Evolutionary conservation across 2,888 invertebrate species (phyloP).

Genomic region (Chirona hameri): DNA sequence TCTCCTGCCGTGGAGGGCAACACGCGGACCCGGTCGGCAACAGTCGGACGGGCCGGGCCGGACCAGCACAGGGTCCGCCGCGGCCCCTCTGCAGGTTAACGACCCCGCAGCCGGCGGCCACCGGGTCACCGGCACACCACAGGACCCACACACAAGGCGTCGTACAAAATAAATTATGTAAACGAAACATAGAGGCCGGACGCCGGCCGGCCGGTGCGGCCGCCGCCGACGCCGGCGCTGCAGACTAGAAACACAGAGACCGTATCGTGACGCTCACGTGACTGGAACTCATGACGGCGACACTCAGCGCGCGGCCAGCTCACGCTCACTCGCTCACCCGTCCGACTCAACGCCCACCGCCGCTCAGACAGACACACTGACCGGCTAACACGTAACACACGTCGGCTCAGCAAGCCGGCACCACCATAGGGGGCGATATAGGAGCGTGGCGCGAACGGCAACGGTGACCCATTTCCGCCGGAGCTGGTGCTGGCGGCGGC

Average conservation of each 20-base stretch:
- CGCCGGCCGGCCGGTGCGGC: neutral
- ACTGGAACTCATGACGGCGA: too few relatives aligned
- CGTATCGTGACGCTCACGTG: neutral
- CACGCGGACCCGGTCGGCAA: neutral
- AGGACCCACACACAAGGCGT: neutral
- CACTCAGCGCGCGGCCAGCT: too few relatives aligned
- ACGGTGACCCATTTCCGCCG: too few relatives aligned
- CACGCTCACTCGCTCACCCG: too few relatives aligned
- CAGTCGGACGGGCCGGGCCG: neutral
- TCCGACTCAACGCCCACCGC: neutral
- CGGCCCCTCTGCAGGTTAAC: neutral
- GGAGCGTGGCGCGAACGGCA: too few relatives aligned
- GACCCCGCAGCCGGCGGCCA: neutral
- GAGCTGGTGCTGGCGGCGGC: too few relatives aligned
- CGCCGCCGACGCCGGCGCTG: neutral
- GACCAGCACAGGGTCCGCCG: neutral
- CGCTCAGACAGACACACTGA: neutral
- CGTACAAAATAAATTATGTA: neutral
- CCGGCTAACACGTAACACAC: neutral
- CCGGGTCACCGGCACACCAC: too few relatives aligned
- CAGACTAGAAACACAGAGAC: conserved; percentile 27
- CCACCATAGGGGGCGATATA: too few relatives aligned
- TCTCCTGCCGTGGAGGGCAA: too few relatives aligned
- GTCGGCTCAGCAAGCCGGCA: too few relatives aligned
- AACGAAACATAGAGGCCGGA: neutral